A percentile compares a stretch with the other conserved stretches of the same genome.
phyloP scores from a whole-genome alignment of 2,113 vertebrate species.

The Cepphus grylle region DNA sequence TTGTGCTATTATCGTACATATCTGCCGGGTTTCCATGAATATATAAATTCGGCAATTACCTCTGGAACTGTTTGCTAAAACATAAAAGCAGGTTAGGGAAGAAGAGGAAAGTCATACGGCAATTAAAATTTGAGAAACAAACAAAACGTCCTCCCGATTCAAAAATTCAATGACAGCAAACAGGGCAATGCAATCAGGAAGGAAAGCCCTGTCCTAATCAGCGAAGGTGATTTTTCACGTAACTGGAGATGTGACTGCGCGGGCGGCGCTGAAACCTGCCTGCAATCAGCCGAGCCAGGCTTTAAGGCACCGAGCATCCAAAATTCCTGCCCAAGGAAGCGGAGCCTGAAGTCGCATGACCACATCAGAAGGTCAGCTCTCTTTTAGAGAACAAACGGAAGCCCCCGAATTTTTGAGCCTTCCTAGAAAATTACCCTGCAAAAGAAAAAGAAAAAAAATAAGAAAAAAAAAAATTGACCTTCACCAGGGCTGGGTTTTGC shows the following conservation, averaged over 20 bases:
- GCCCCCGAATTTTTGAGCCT: background rate
- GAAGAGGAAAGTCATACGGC: conserved; percentile 57
- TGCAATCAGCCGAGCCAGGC: background rate
- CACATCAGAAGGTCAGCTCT: conserved; percentile 44
- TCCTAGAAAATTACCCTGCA: background rate
- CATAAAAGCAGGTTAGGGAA: conserved; percentile 38
- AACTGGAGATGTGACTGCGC: conserved; percentile 33
- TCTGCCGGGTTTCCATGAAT: conserved; percentile 72
- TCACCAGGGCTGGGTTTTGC: background rate
- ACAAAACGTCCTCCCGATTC: conserved; percentile 50
- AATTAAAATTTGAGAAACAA: conserved; percentile 64
- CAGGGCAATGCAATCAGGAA: conserved; percentile 59
- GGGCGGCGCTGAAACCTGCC: conserved; percentile 22
- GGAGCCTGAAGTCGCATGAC: background rate
- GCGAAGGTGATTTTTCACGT: conserved; percentile 57
- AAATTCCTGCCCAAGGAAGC: background rate
- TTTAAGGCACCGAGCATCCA: conserved; percentile 7
- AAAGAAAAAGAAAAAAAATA: background rate
- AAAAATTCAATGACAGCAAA: conserved; percentile 67
- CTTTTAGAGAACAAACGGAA: conserved; percentile 36
- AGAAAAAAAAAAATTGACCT: background rate
- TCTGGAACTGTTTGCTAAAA: conserved; percentile 67
- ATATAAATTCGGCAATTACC: conserved; percentile 73
- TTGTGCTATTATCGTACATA: conserved; percentile 71
- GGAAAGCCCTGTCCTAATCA: conserved; percentile 47